Evolutionary conservation across 64 coral and sea anemone genomes (phyloP), one percentile per base, ranked within the genome.

Genomic region (Porites lutea): DNA sequence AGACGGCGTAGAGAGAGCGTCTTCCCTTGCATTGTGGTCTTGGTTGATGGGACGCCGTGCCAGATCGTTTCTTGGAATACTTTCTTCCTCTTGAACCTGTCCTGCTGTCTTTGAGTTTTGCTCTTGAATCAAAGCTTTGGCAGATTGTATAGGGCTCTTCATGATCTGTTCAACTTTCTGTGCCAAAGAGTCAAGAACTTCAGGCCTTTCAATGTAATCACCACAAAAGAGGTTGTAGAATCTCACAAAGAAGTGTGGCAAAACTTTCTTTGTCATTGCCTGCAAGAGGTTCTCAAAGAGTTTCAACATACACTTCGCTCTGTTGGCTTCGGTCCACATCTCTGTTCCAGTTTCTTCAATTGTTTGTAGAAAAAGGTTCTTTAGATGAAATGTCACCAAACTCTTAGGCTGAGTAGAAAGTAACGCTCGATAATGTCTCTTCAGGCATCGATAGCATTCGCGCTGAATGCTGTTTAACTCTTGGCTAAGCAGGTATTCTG

Each of bases 371-470:
- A 90, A 80, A n/a, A 90, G 52, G n/a, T 76, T 90, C 71, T 90
- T 90, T 57, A 90, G 80, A 59, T 90, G 88, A 78, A 90, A 90
- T 18, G 76, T 90, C 45, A 82, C 77, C 51, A 90, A 72, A 46
- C 79, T 77, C 77, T 82, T 90, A 71, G 59, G 88, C 79, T 89
- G 73, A 6, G 76, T 80, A 21, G 79, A 80, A 68, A 82, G 77
- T 46, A 82, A 90, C 2, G 88, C 76, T 46, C 81, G 79, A 72
- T 90, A 63, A 54, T 71, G 82, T 20, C 70, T 64, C 22, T 90
- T 90, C 4, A 90, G 59, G 10, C 88, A 90, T 20, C 88, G 77
- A 59, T 81, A 90, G 18, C 75, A 89, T 12, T 89, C 48, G 51
- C 79, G 77, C 75, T 89, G 88, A 46, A 89, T 14, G 11, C 3